A percentile compares a stretch with the other conserved stretches of the same genome.
Evolutionary conservation across 2,797 vertebrate genomes (phyloP).

Genomic region (Ficedula albicollis): DNA sequence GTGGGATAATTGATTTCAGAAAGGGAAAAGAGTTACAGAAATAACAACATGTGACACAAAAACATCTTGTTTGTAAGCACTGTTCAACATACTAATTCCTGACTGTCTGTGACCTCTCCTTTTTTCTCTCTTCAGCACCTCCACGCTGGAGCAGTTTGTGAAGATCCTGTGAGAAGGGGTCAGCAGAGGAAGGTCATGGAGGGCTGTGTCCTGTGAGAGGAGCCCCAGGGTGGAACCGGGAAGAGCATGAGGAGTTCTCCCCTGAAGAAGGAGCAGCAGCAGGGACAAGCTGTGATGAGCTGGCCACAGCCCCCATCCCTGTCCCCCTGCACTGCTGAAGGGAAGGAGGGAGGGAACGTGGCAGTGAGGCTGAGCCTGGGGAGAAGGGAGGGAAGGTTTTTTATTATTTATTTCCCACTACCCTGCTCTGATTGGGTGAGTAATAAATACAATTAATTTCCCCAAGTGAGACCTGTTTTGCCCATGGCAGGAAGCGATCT

Average conservation of each 20-base stretch:
- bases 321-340: not conserved
- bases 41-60: not conserved
- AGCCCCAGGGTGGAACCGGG: too few species aligned
- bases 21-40: not conserved
- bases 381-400: not conserved
- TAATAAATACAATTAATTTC: not conserved
- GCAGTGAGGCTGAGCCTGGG: not conserved
- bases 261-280: not conserved
- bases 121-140: too few species aligned
- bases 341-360: not conserved
- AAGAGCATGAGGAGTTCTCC: not conserved
- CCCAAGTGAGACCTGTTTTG: not conserved
- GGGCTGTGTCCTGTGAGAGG: not conserved
- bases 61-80: too few species aligned
- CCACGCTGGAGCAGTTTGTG: fast-evolving
- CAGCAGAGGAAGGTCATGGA: fast-evolving
- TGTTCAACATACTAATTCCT: too few species aligned
- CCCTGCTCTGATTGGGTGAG: not conserved
- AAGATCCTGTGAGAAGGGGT: not conserved
- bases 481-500: too few species aligned
- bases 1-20: not conserved
- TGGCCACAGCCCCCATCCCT: not conserved
- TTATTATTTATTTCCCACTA: not conserved
- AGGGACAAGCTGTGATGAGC: not conserved
- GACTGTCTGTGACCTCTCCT: too few species aligned